Evolutionary conservation across 2,113 vertebrate species (phyloP), one percentile per base, ranked within the genome.

Genomic region (Hemibagrus wyckioides): DNA sequence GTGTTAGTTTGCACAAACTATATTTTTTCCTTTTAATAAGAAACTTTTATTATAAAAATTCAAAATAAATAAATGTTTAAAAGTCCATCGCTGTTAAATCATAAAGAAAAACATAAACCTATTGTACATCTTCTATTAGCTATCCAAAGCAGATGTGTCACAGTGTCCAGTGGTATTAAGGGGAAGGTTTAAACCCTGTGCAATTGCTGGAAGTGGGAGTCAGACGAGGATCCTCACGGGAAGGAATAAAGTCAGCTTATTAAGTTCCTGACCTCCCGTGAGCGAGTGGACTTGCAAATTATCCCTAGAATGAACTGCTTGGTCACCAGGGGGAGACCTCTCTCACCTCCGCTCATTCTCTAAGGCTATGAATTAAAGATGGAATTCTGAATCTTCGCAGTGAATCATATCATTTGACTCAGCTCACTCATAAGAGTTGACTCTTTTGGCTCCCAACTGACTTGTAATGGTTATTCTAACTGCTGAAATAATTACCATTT

Each of bases 241-340:
- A 57, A 39, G 33, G 4, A n/a, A 13, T 44, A 73, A 82, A n/a
- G 21, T 39, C 52, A 57, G 28, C 7, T 17, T 5, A 6, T 28
- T 81, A 9, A 81, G 3, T n/a, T 28, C 52, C 36, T 82, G 21
- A 41, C 10, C 30, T 61, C 33, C 19, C 39, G 54, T 57, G 17
- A 25, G 79, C 36, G 30, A n/a, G 23, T 44, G 56, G 39, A 73
- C 10, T 6, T 73, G 69, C 23, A 36, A 44, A 44, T 9, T 13
- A 25, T 44, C 10, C 23, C 21, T 59, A 13, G 7, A 80, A 41
- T 82, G 15, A 82, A 23, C 9, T 25, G 21, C n/a, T 41, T 63
- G 39, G 28, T n/a, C 80, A 82, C 57, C 80, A 63, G 80, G 39
- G 36, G 80, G 80, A 65, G 80, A 48, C 28, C 80, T 82, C 19